A percentile compares a stretch with the other conserved stretches of the same genome.
Conservation (phyloP, 1,140 invertebrate genomes). For the Cyclina sinensis region DNA sequence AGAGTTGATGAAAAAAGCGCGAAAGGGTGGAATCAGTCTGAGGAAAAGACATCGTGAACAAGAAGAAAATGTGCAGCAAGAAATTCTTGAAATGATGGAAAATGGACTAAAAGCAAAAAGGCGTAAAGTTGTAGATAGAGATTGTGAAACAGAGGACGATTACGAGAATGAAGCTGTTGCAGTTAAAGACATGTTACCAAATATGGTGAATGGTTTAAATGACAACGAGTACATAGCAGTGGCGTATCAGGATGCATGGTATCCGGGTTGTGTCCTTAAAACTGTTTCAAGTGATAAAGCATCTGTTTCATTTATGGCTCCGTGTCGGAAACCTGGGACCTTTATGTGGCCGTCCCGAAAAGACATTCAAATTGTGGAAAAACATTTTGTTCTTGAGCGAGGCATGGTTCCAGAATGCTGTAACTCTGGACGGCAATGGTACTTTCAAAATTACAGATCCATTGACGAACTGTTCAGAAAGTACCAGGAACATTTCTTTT, state of each 20-base stretch:
- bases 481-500: no score
- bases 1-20: neutral
- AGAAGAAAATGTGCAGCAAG: neutral
- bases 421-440: slow-evolving; percentile 14
- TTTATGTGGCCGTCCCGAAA: slow-evolving; percentile 13
- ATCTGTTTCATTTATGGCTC: neutral
- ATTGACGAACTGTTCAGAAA: neutral
- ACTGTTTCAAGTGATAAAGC: neutral
- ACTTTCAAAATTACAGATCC: neutral
- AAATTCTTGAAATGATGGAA: neutral
- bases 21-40: neutral
- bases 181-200: neutral
- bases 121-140: neutral
- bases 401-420: neutral
- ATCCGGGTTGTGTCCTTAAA: slow-evolving; percentile 1
- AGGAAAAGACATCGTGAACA: neutral
- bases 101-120: neutral
- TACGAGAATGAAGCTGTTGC: neutral
- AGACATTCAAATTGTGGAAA: slow-evolving; percentile 22
- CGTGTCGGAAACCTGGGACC: neutral
- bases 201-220: neutral
- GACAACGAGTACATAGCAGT: slow-evolving; percentile 26
- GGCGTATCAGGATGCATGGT: slow-evolving; percentile 38
- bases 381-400: neutral
- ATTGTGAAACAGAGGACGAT: neutral